Conservation (phyloP, 23 tunicate genomes). For the Trididemnum nubilum region DNA sequence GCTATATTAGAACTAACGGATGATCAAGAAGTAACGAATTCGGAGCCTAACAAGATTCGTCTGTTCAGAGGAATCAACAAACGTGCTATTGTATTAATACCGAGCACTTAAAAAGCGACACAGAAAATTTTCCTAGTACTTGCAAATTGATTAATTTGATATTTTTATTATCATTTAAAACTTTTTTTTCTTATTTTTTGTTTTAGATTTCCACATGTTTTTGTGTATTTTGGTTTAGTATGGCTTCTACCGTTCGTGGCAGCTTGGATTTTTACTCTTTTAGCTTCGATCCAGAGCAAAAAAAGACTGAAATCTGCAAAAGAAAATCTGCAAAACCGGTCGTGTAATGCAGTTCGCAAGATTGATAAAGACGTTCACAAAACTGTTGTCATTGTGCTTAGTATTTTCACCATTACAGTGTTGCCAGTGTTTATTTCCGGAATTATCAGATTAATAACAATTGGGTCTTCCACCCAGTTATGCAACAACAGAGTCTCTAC, state of each 20-base stretch:
- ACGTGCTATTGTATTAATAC: too few relatives aligned
- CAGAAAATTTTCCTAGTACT: too few relatives aligned
- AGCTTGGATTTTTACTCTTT: conserved; percentile 81
- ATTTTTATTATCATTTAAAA: too few relatives aligned
- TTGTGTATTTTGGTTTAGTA: conserved; percentile 59
- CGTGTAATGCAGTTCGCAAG: conserved; percentile 35
- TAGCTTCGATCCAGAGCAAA: conserved; percentile 59
- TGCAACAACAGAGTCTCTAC: conserved; percentile 26
- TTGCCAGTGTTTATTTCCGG: conserved; percentile 56
- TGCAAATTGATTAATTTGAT: too few relatives aligned
- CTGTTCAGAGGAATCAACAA: too few relatives aligned
- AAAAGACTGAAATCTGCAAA: conserved; percentile 64
- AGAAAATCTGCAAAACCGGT: conserved; percentile 32
- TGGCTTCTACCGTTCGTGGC: conserved; percentile 80
- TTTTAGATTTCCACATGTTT: conserved; percentile 62
- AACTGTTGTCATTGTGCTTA: conserved; percentile 61
- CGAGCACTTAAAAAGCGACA: too few relatives aligned
- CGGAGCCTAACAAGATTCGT: too few relatives aligned
- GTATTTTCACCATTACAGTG: conserved; percentile 65
- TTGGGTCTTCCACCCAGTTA: background rate
- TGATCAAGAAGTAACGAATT: too few relatives aligned
- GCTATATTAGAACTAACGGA: too few relatives aligned
- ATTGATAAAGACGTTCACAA: conserved; percentile 70
- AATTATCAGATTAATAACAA: conserved; percentile 21
- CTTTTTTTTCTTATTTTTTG: too few relatives aligned